phyloP scores from a whole-genome alignment of 2,888 invertebrate genomes.

The Apodemia zela region DNA sequence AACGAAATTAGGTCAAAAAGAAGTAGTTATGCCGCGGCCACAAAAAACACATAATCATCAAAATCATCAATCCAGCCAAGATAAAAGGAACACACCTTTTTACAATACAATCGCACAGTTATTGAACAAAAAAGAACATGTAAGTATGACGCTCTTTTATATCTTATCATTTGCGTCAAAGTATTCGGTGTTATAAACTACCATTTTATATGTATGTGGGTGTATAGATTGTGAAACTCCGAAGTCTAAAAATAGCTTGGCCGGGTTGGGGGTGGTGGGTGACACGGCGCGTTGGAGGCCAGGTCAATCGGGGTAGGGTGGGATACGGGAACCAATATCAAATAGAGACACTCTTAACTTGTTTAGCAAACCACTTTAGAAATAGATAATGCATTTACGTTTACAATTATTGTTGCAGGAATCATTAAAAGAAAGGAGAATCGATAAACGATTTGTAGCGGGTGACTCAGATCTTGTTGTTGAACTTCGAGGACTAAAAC shows the following conservation, averaged over 20 bases:
- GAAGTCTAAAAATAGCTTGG: slow-evolving; percentile 74
- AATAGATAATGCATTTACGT: slow-evolving; percentile 4
- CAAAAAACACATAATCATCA: slow-evolving; percentile 60
- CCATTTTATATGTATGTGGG: slow-evolving; percentile 40
- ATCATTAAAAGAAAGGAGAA: slow-evolving; percentile 56
- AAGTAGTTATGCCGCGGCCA: slow-evolving; percentile 82
- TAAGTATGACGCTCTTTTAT: slow-evolving; percentile 58
- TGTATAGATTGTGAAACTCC: slow-evolving; percentile 51
- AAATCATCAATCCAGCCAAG: slow-evolving; percentile 45
- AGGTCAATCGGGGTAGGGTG: slow-evolving; percentile 63
- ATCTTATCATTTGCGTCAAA: slow-evolving; percentile 24
- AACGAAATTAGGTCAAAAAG: slow-evolving; percentile 78
- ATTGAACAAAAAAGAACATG: slow-evolving; percentile 68
- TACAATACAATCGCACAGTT: slow-evolving; percentile 75
- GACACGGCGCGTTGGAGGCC: slow-evolving; percentile 66
- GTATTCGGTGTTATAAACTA: slow-evolving; percentile 24
- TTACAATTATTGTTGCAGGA: slow-evolving; percentile 51
- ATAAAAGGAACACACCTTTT: slow-evolving; percentile 58
- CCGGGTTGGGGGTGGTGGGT: slow-evolving; percentile 68
- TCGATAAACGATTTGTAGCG: slow-evolving; percentile 83
- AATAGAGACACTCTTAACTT: slow-evolving; percentile 40
- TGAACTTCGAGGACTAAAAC: slow-evolving; percentile 83
- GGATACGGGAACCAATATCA: slow-evolving; percentile 40
- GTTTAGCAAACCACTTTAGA: slow-evolving; percentile 28
- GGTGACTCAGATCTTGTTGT: slow-evolving; percentile 82